phyloP scores from a whole-genome alignment of 2,113 vertebrate species.

The Strix uralensis region DNA sequence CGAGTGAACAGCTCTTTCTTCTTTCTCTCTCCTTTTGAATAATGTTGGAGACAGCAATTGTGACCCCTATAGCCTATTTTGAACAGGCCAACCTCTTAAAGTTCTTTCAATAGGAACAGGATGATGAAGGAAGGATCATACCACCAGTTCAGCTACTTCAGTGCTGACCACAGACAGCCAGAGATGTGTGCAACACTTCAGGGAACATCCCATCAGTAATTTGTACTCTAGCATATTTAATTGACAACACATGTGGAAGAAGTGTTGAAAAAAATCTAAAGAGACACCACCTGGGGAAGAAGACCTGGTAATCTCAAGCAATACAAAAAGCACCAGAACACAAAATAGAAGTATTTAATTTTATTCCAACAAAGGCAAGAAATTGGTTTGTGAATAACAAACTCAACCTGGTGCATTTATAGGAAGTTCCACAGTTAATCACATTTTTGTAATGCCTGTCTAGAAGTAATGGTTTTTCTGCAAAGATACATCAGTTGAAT shows the following conservation, averaged over 20 bases:
- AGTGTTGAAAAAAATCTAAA: not conserved
- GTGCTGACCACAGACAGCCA: not conserved
- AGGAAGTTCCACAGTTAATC: not conserved
- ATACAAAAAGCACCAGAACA: not conserved
- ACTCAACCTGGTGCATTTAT: not conserved
- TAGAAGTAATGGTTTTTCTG: not conserved
- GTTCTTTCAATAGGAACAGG: not conserved
- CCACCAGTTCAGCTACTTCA: not conserved
- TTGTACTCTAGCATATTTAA: not conserved
- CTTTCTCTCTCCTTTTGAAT: not conserved
- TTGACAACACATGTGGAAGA: not conserved
- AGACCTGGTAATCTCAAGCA: not conserved
- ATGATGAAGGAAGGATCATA: not conserved
- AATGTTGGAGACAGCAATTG: not conserved
- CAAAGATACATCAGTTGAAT: not conserved
- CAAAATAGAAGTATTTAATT: not conserved
- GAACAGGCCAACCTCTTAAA: not conserved
- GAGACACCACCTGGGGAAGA: not conserved
- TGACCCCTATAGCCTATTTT: not conserved
- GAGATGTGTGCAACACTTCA: not conserved
- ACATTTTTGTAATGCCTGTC: not conserved
- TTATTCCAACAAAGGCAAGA: not conserved
- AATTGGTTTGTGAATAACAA: not conserved
- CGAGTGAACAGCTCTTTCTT: not conserved
- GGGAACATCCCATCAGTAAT: not conserved